Conservation (phyloP, 2,797 vertebrate species). For the Alauda arvensis region DNA sequence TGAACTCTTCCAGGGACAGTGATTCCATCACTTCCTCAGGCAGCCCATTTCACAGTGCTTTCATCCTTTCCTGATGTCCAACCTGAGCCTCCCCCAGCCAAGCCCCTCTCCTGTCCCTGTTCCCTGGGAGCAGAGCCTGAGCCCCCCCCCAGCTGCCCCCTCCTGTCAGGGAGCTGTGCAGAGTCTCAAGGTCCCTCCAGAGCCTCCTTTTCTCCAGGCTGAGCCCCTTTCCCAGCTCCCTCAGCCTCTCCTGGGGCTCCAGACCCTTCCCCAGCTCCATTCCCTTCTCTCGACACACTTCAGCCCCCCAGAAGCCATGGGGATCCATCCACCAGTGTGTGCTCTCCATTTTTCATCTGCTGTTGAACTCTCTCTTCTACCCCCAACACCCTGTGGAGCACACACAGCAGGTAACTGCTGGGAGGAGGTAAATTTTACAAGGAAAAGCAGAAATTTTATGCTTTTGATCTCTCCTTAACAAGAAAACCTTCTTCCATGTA, state of each 20-base stretch:
- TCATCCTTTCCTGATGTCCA: rapidly evolving
- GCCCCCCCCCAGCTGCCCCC: rapidly evolving
- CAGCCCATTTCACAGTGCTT: too few relatives aligned
- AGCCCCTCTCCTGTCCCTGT: neutral
- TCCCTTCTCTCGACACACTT: rapidly evolving
- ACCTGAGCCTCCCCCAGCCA: neutral
- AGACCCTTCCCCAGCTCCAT: rapidly evolving
- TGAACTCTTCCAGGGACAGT: too few relatives aligned
- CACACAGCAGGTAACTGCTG: neutral
- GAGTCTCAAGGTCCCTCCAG: neutral
- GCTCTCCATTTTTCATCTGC: neutral
- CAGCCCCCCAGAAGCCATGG: neutral
- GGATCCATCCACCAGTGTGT: rapidly evolving
- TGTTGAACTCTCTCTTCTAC: neutral
- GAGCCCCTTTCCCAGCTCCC: neutral
- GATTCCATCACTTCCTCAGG: neutral
- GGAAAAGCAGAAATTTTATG: neutral
- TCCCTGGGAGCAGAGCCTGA: neutral
- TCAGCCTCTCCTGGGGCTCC: neutral
- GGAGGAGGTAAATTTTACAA: neutral
- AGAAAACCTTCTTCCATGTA: neutral
- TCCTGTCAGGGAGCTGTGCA: neutral
- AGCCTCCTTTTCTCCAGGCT: neutral
- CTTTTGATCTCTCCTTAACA: neutral
- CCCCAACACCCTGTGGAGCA: rapidly evolving